Conservation (phyloP, 2,797 vertebrate genomes). For the Gymnoscopelus braueri region DNA sequence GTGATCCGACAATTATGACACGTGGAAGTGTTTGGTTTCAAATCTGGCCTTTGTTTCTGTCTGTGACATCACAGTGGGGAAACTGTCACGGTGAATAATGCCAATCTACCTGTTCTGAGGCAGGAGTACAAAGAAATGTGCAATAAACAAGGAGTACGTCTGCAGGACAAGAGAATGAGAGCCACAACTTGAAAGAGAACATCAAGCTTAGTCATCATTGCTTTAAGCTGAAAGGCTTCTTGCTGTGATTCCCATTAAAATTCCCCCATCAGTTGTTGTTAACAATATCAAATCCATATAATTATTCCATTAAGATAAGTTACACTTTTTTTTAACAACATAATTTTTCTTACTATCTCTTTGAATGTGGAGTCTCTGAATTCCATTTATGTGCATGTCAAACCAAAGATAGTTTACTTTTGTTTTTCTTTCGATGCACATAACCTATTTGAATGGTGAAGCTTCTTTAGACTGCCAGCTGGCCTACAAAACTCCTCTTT, state of each 20-base stretch:
- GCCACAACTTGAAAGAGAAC: slow-evolving; percentile 16
- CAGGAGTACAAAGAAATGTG: slow-evolving; percentile 66
- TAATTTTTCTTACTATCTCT: slow-evolving; percentile 31
- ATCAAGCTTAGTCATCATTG: slow-evolving; percentile 37
- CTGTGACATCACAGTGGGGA: slow-evolving; percentile 42
- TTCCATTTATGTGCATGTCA: slow-evolving; percentile 74
- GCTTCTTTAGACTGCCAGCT: slow-evolving; percentile 44
- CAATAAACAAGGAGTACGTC: slow-evolving; percentile 68
- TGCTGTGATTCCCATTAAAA: slow-evolving; percentile 60
- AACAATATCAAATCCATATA: slow-evolving; percentile 35
- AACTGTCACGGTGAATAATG: slow-evolving; percentile 48
- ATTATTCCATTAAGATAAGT: slow-evolving; percentile 56
- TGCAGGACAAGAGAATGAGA: slow-evolving; percentile 23
- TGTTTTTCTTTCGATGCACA: slow-evolving; percentile 66
- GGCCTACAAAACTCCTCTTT: slow-evolving; percentile 33
- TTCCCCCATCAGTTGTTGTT: slow-evolving; percentile 41
- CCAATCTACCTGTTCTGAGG: slow-evolving; percentile 49
- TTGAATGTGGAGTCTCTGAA: slow-evolving; percentile 49
- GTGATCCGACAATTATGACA: slow-evolving; percentile 47
- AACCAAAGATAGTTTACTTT: slow-evolving; percentile 82
- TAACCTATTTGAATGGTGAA: slow-evolving; percentile 35
- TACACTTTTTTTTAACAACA: slow-evolving; percentile 18
- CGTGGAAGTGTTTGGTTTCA: slow-evolving; percentile 50
- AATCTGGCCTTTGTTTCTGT: slow-evolving; percentile 46
- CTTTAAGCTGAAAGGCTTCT: slow-evolving; percentile 51